These are phyloP conservation scores for Myotis davidii DNA, from an alignment of 2,113 vertebrate species.

Conservation along the genomic window DNA sequence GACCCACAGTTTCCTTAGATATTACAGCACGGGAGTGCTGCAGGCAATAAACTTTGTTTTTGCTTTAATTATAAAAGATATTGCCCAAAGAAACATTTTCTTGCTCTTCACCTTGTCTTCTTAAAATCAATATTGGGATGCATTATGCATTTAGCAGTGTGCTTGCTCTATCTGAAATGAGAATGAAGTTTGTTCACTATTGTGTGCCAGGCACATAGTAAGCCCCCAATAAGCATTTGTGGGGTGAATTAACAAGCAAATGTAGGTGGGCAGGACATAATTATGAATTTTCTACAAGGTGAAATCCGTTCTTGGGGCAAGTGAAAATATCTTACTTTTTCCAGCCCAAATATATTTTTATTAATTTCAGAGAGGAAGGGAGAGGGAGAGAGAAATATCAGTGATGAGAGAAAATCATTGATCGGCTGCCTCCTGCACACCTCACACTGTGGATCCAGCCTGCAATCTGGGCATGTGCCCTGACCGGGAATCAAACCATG, in stretches of 20 bases:
- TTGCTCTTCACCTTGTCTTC: not conserved
- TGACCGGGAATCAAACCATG: no score
- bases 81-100: not conserved
- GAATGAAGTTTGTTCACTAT: not conserved
- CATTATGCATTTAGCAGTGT: not conserved
- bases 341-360: no score
- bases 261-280: rapidly evolving
- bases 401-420: no score
- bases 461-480: no score
- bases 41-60: not conserved
- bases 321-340: not conserved
- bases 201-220: no score
- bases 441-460: no score
- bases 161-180: not conserved
- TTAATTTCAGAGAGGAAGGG: no score
- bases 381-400: no score
- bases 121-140: not conserved
- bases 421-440: no score
- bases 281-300: rapidly evolving
- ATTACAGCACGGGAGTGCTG: not conserved
- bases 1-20: not conserved
- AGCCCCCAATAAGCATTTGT: not conserved
- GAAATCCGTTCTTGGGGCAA: rapidly evolving
- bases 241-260: no score
- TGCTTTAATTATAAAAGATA: not conserved